Conservation (phyloP, 2,888 invertebrate species). For the Antheraea assamensis region DNA sequence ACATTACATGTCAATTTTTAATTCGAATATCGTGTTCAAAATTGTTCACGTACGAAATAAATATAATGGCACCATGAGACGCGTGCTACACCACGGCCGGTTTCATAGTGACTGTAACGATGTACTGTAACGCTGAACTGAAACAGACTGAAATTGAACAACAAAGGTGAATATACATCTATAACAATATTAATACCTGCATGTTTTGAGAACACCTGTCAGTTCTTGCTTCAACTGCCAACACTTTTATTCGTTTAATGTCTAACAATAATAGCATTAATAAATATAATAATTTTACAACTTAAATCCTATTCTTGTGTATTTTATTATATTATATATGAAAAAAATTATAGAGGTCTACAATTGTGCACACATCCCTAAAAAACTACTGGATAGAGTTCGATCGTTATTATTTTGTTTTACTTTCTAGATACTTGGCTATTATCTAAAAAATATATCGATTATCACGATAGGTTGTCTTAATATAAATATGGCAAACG, state of each 20-base stretch:
- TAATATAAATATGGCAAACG: too few relatives aligned
- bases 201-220: neutral
- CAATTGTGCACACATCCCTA: too few relatives aligned
- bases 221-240: neutral
- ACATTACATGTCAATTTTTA: constrained; percentile 55
- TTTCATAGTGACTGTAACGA: constrained; percentile 55
- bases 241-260: neutral
- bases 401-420: too few relatives aligned
- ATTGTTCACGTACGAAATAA: constrained; percentile 48
- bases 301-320: too few relatives aligned
- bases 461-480: too few relatives aligned
- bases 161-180: constrained; percentile 7
- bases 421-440: too few relatives aligned
- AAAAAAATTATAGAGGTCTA: too few relatives aligned
- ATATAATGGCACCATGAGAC: constrained; percentile 32
- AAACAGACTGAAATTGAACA: constrained; percentile 4
- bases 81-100: constrained; percentile 58
- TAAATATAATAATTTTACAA: neutral
- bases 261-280: neutral
- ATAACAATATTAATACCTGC: neutral
- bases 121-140: constrained; percentile 4
- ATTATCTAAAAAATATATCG: neutral
- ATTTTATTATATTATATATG: too few relatives aligned
- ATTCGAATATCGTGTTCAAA: constrained; percentile 44
- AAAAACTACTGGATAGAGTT: neutral